phyloP scores from a whole-genome alignment of 2,888 invertebrate genomes.

The Microctonus aethiopoides region DNA sequence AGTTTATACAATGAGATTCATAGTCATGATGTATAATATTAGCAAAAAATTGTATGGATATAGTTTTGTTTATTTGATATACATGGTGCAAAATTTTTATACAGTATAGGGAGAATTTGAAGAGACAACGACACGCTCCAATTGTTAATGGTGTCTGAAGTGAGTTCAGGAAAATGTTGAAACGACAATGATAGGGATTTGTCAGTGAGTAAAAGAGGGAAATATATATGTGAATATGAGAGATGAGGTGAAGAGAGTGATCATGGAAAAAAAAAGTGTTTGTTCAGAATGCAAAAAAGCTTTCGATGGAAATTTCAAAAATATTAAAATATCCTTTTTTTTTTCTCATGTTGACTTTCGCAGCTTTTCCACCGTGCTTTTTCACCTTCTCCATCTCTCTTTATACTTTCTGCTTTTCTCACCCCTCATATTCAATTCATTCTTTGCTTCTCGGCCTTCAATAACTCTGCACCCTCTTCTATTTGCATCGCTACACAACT shows the following conservation, averaged over 20 bases:
- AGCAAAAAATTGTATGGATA: no score
- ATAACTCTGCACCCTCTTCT: constrained; percentile 33
- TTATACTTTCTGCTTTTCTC: neutral
- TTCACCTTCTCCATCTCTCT: constrained; percentile 23
- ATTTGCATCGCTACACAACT: constrained; percentile 34
- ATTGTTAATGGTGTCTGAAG: constrained; percentile 54
- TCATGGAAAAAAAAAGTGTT: constrained; percentile 17
- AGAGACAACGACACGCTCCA: constrained; percentile 52
- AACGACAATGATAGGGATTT: neutral
- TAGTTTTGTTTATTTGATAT: no score
- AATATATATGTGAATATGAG: constrained; percentile 11
- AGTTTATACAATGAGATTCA: no score
- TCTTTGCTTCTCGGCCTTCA: constrained; percentile 25
- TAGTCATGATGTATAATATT: no score
- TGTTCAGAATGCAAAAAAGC: constrained; percentile 16
- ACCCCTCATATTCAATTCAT: neutral
- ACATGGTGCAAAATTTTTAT: neutral
- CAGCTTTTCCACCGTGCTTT: constrained; percentile 1
- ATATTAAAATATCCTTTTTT: constrained; percentile 55
- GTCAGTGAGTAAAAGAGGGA: constrained; percentile 3
- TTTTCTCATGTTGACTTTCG: neutral
- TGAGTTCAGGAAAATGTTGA: neutral
- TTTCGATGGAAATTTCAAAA: constrained; percentile 51
- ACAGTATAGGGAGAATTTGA: constrained; percentile 27
- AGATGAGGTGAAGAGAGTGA: constrained; percentile 13